Evolutionary conservation across 2,797 vertebrate species (phyloP).

Genomic region (Babyrousa celebensis): DNA sequence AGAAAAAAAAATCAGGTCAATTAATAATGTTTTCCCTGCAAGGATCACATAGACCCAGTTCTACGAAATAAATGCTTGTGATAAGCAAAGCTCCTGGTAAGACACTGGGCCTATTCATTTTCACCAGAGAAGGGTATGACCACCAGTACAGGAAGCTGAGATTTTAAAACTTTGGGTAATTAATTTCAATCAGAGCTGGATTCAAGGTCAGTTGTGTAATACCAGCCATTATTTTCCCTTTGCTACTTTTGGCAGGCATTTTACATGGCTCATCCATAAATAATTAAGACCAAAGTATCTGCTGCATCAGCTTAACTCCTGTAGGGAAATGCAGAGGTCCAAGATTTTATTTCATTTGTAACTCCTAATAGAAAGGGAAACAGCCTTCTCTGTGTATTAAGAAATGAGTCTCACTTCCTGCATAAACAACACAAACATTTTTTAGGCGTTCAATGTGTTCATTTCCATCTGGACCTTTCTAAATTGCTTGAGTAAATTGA

Average conservation of each 20-base stretch:
- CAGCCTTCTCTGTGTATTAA: constrained; percentile 78
- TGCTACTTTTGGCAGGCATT: constrained; percentile 90
- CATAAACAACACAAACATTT: constrained; percentile 86
- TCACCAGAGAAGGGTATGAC: constrained; percentile 86
- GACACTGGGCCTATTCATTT: constrained; percentile 89
- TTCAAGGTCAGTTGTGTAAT: constrained; percentile 92
- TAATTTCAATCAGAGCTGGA: constrained; percentile 91
- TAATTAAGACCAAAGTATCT: constrained; percentile 90
- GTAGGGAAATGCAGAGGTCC: constrained; percentile 79
- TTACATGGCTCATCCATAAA: constrained; percentile 89
- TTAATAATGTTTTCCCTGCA: constrained; percentile 87
- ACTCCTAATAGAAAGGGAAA: constrained; percentile 79
- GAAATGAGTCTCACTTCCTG: constrained; percentile 80
- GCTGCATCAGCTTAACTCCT: constrained; percentile 89
- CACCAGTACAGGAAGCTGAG: constrained; percentile 87
- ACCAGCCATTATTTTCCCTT: constrained; percentile 90
- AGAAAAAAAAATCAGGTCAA: constrained; percentile 75
- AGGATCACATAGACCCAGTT: constrained; percentile 85
- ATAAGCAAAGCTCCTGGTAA: constrained; percentile 89
- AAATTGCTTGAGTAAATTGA: constrained; percentile 87
- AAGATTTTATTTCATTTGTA: constrained; percentile 85
- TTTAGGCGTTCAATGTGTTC: constrained; percentile 85
- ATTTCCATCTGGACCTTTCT: constrained; percentile 87
- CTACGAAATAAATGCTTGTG: constrained; percentile 89
- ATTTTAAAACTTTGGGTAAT: constrained; percentile 89